These are phyloP conservation scores for Lepus europaeus DNA, from an alignment of 2,113 vertebrate genomes.

Conservation along the genomic window DNA sequence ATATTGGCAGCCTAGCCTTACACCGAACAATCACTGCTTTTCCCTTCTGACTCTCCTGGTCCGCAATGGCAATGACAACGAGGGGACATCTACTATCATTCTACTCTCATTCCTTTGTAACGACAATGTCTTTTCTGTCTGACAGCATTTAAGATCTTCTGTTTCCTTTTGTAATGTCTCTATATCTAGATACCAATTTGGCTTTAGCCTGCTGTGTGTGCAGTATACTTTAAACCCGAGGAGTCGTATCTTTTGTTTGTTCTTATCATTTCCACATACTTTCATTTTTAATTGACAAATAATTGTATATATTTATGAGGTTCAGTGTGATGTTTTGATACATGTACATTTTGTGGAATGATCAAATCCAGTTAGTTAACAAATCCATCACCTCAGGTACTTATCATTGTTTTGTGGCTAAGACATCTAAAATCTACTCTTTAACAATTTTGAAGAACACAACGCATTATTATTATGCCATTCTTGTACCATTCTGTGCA, in stretches of 20 bases:
- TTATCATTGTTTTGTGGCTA: background rate
- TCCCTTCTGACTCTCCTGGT: background rate
- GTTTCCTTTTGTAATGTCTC: slow-evolving; percentile 44
- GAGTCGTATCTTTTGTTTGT: background rate
- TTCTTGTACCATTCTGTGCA: background rate
- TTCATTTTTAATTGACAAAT: slow-evolving; percentile 23
- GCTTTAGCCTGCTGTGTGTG: background rate
- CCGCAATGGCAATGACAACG: background rate
- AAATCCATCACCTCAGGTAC: background rate
- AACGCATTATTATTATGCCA: background rate
- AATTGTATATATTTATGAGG: background rate
- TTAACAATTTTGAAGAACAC: background rate
- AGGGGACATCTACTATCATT: slow-evolving; percentile 11
- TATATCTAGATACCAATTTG: slow-evolving; percentile 24
- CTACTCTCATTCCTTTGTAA: slow-evolving; percentile 10
- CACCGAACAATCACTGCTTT: background rate
- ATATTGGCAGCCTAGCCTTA: background rate
- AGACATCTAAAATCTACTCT: background rate
- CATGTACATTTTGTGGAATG: background rate
- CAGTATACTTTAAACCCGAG: background rate
- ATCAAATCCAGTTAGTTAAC: background rate
- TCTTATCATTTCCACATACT: slow-evolving; percentile 59
- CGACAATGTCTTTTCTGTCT: slow-evolving; percentile 17
- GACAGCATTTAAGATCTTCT: slow-evolving; percentile 42
- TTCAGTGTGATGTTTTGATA: background rate